Conservation (phyloP, 64 coral and sea anemone genomes). For the Pachyseris speciosa region DNA sequence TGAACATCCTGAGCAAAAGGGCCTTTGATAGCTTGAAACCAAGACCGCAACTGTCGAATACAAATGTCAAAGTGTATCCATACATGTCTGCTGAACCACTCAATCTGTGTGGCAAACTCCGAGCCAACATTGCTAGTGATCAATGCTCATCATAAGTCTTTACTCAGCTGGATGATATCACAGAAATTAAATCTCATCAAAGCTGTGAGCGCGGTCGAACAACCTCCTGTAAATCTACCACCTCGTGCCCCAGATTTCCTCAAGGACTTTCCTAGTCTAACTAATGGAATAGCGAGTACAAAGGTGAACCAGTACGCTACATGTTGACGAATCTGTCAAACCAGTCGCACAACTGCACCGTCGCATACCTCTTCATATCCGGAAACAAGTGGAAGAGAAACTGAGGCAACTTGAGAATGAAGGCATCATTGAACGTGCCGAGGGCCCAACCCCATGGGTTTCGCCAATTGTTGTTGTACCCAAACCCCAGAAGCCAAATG, state of each 20-base stretch:
- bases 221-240: conserved; percentile 46
- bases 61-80: conserved; percentile 54
- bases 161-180: conserved; percentile 54
- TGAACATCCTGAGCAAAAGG: conserved; percentile 50
- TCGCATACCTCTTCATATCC: conserved; percentile 46
- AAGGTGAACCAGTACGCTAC: conserved; percentile 63
- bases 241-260: conserved; percentile 52
- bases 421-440: conserved; percentile 64
- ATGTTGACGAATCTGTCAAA: conserved; percentile 73
- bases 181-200: conserved; percentile 70
- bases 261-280: conserved; percentile 48
- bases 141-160: conserved; percentile 26
- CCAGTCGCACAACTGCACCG: conserved; percentile 63
- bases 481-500: conserved; percentile 56
- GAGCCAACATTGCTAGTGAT: conserved; percentile 10
- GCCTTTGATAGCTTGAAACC: not conserved
- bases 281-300: conserved; percentile 68
- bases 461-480: conserved; percentile 67
- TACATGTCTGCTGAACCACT: conserved; percentile 49
- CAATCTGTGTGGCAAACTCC: conserved; percentile 50
- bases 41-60: conserved; percentile 28
- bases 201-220: conserved; percentile 43
- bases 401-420: conserved; percentile 53
- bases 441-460: conserved; percentile 72
- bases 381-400: conserved; percentile 66